Percentiles rank a stretch among this genome's conserved stretches.
These are phyloP conservation scores for Dasyurus viverrinus DNA, from an alignment of 2,113 vertebrate genomes.

Conservation along the genomic window DNA sequence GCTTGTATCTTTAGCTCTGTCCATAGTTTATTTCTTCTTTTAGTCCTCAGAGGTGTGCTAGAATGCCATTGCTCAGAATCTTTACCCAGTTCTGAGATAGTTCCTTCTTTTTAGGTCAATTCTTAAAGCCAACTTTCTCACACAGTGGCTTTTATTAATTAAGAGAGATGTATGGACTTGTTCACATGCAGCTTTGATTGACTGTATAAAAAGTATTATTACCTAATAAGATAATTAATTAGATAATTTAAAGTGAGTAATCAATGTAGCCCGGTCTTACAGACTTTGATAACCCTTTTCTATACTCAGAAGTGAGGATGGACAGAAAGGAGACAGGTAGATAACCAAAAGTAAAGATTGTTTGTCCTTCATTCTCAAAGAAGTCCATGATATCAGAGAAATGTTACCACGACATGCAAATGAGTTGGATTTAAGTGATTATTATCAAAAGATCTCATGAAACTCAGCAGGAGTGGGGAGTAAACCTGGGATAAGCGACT, in stretches of 20 bases:
- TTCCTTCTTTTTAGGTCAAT: not conserved
- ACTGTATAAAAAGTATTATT: not conserved
- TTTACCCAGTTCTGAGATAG: not conserved
- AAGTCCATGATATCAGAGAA: too few relatives aligned
- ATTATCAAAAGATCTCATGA: too few relatives aligned
- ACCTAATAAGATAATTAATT: not conserved
- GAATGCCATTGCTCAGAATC: not conserved
- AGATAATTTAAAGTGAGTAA: not conserved
- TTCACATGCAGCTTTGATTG: not conserved
- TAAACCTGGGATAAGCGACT: too few relatives aligned
- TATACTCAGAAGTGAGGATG: not conserved
- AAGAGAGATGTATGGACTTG: not conserved
- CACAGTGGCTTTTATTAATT: not conserved
- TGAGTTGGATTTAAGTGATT: too few relatives aligned
- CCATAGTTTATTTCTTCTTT: not conserved
- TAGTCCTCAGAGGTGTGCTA: not conserved
- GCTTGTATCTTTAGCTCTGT: not conserved
- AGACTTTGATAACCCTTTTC: not conserved
- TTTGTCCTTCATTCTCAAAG: too few relatives aligned
- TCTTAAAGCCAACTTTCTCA: not conserved
- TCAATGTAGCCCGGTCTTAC: not conserved
- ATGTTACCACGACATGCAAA: too few relatives aligned
- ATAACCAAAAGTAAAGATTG: not conserved
- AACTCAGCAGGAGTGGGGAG: too few relatives aligned
- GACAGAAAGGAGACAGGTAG: not conserved